Evolutionary conservation across 1,140 invertebrate genomes (phyloP), one percentile per base, ranked within the genome.

Genomic region (Magallana gigas): DNA sequence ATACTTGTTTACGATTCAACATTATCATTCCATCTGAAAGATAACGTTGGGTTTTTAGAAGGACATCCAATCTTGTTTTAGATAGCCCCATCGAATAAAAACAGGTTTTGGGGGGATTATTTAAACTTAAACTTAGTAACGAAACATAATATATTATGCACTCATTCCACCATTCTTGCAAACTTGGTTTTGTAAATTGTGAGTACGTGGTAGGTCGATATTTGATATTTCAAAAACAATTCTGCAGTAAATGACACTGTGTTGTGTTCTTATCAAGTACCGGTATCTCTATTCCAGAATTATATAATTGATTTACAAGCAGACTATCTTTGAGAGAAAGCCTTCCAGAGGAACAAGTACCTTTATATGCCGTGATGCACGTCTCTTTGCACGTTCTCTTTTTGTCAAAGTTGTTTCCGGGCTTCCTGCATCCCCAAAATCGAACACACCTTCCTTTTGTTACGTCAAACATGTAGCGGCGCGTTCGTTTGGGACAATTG

Each of bases 311-410:
- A 48, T 48, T 48, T 48, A 48, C 36, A 48, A 48, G 36, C 36
- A 48, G 36, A 48, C 3, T 48, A 48, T 48, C 1, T 48, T 48
- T 48, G 36, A 48, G 2, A 48, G 3, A 48, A 48, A 48, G 36
- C 36, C 5, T 48, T 48, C 5, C 5, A 48, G 2, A 4, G 36
- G 5, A 48, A 18, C 3, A 76, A 8, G 11, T 29, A 29, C 68
- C 68, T 36, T 76, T 76, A 29, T 76, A 76, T 36, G 68, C 23
- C 8, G 23, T 36, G 8, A 83, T 84, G 84, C 87, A 88, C 12
- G 81, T 60, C 58, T 68, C 83, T 57, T 88, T 88, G 62, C 87
- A 88, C 36, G 85, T 82, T 84, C 81, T 86, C 56, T 64, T 85
- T 57, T 64, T 86, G 56, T 18, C 57, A 64, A 88, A 88, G 57